Conservation (phyloP, 2,113 vertebrate genomes). For the Otolemur garnettii region DNA sequence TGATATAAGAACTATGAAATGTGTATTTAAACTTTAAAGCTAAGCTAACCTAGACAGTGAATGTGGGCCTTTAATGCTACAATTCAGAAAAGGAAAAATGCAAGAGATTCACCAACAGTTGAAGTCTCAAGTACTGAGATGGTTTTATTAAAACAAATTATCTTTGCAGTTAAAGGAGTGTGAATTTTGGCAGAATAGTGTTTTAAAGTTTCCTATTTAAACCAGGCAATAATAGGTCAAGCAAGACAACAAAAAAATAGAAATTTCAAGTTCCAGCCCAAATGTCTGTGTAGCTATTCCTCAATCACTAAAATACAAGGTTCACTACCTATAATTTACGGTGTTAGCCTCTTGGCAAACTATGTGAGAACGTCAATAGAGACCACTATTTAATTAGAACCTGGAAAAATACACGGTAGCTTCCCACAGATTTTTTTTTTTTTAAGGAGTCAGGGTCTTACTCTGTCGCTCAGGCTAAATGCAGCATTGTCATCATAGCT, state of each 20-base stretch:
- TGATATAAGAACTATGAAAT: not conserved
- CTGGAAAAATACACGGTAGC: not conserved
- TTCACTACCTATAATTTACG: slow-evolving; percentile 22
- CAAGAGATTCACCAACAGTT: not conserved
- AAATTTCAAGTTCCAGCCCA: slow-evolving; percentile 56
- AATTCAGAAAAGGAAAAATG: slow-evolving; percentile 1
- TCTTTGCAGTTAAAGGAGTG: not conserved
- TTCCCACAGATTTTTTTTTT: not conserved
- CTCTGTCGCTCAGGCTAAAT: no score
- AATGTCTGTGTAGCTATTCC: slow-evolving; percentile 21
- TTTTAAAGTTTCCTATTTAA: not conserved
- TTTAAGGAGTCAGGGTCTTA: no score
- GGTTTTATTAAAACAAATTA: slow-evolving; percentile 58
- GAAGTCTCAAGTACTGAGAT: slow-evolving; percentile 33
- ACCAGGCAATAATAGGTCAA: not conserved
- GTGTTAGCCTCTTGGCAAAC: slow-evolving; percentile 36
- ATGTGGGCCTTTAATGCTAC: not conserved
- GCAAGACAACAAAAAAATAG: not conserved
- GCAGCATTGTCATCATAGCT: no score
- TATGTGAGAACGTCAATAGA: slow-evolving; percentile 22
- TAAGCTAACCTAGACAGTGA: not conserved
- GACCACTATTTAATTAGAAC: slow-evolving; percentile 57
- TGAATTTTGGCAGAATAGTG: slow-evolving; percentile 28
- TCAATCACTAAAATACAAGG: slow-evolving; percentile 37
- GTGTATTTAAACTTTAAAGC: slow-evolving; percentile 58